These are phyloP conservation scores for Coranthus polyacanthus DNA, from an alignment of 2,797 vertebrate genomes.

Conservation along the genomic window DNA sequence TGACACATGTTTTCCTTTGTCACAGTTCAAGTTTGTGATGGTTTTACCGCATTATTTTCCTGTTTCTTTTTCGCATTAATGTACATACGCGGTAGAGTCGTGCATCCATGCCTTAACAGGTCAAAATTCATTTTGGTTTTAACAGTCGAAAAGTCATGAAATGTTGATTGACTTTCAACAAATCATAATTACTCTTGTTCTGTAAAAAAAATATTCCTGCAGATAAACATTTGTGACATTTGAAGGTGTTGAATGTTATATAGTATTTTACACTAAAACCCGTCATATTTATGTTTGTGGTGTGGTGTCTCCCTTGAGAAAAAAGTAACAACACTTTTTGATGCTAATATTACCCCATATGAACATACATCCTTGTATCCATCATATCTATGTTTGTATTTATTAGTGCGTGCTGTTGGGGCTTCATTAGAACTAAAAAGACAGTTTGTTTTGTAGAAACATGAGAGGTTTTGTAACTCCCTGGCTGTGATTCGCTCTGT, in stretches of 20 bases:
- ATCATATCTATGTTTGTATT: constrained; percentile 73
- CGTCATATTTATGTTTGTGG: constrained; percentile 32
- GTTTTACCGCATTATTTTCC: too few relatives aligned
- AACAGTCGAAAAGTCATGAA: constrained; percentile 5
- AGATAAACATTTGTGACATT: constrained; percentile 55
- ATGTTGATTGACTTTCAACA: constrained; percentile 36
- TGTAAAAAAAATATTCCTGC: constrained; percentile 26
- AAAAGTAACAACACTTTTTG: constrained; percentile 56
- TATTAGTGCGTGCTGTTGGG: constrained; percentile 69
- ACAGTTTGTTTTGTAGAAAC: constrained; percentile 72
- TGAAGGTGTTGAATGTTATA: constrained; percentile 41
- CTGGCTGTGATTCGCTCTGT: constrained; percentile 56
- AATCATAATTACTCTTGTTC: constrained; percentile 17
- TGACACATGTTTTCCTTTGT: too few relatives aligned
- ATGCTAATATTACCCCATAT: constrained; percentile 76
- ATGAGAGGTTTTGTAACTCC: constrained; percentile 54
- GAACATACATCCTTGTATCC: constrained; percentile 63
- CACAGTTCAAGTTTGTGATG: too few relatives aligned
- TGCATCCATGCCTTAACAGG: too few relatives aligned
- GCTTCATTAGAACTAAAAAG: constrained; percentile 73
- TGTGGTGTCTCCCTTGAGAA: constrained; percentile 56
- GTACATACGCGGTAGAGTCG: too few relatives aligned
- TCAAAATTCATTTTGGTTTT: too few relatives aligned
- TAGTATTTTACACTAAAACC: constrained; percentile 53
- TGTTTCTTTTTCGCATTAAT: too few relatives aligned